These are phyloP conservation scores for Spicauda simplicius DNA, from an alignment of 2,888 invertebrate genomes.

Conservation along the genomic window DNA sequence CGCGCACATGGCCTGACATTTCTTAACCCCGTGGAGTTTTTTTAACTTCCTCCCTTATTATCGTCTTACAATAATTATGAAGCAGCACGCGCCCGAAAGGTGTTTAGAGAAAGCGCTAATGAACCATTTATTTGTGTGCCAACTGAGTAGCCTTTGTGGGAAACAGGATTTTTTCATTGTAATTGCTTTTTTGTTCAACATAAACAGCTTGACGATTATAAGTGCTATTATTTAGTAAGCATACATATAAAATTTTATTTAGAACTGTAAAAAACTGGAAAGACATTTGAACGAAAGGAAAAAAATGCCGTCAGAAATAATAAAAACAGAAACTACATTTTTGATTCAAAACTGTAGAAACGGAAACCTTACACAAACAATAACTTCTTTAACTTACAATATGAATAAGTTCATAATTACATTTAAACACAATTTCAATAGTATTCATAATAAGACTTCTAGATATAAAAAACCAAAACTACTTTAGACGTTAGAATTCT, in stretches of 20 bases:
- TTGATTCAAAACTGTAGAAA: too few relatives aligned
- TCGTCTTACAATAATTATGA: slow-evolving; percentile 59
- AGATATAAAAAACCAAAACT: not conserved
- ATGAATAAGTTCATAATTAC: too few relatives aligned
- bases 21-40: slow-evolving; percentile 61
- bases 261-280: not conserved
- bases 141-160: slow-evolving; percentile 38
- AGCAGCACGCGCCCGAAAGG: slow-evolving; percentile 76
- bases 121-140: slow-evolving; percentile 56
- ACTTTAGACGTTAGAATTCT: slow-evolving; percentile 8
- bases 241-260: not conserved
- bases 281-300: not conserved
- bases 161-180: slow-evolving; percentile 40
- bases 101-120: slow-evolving; percentile 78
- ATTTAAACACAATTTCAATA: too few relatives aligned
- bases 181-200: slow-evolving; percentile 21
- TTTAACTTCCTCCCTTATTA: slow-evolving; percentile 72
- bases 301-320: not conserved
- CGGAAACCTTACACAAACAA: too few relatives aligned
- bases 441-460: not conserved
- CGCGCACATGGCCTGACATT: slow-evolving; percentile 76
- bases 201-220: slow-evolving; percentile 33
- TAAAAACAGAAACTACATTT: too few relatives aligned
- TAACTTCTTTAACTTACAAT: too few relatives aligned
- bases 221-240: not conserved